A percentile compares a stretch with the other conserved stretches of the same genome.
These are phyloP conservation scores for Iphiclides podalirius DNA, from an alignment of 2,888 invertebrate species.

Conservation along the genomic window DNA sequence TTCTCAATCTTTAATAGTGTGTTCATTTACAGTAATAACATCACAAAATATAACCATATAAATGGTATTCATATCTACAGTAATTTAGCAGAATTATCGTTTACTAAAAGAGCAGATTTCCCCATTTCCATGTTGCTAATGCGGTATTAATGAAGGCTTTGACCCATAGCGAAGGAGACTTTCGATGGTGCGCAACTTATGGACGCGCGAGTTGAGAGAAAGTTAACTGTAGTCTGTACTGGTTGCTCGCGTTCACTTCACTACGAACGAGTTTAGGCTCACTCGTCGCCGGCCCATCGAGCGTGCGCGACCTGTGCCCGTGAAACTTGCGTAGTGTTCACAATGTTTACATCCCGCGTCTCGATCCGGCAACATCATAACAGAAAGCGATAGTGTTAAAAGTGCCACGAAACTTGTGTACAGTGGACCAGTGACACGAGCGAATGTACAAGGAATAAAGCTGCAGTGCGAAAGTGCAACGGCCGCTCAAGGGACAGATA, in stretches of 20 bases:
- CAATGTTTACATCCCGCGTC: slow-evolving; percentile 51
- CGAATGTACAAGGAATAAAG: slow-evolving; percentile 7
- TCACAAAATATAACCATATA: not conserved
- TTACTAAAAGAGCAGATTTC: slow-evolving; percentile 3
- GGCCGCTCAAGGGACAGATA: slow-evolving; percentile 42
- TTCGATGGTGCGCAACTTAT: slow-evolving; percentile 71
- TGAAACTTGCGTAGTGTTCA: slow-evolving; percentile 20
- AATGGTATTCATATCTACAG: not conserved
- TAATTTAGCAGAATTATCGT: slow-evolving; percentile 1
- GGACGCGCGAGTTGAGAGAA: slow-evolving; percentile 67
- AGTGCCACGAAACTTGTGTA: slow-evolving; percentile 42
- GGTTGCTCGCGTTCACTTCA: slow-evolving; percentile 49
- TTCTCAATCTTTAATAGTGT: too few relatives aligned
- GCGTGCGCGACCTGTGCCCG: slow-evolving; percentile 14
- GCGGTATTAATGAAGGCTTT: slow-evolving; percentile 52
- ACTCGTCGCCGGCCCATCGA: slow-evolving; percentile 43
- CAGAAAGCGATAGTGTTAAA: slow-evolving; percentile 66
- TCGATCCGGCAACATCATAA: slow-evolving; percentile 51
- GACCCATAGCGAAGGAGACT: slow-evolving; percentile 68
- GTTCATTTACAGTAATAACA: too few relatives aligned
- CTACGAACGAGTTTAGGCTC: slow-evolving; percentile 29
- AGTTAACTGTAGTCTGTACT: slow-evolving; percentile 79
- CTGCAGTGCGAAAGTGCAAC: slow-evolving; percentile 54
- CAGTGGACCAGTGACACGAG: slow-evolving; percentile 33
- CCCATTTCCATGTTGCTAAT: slow-evolving; percentile 23